phyloP scores from a whole-genome alignment of 1,140 invertebrate species.

The Drosophila melanica region DNA sequence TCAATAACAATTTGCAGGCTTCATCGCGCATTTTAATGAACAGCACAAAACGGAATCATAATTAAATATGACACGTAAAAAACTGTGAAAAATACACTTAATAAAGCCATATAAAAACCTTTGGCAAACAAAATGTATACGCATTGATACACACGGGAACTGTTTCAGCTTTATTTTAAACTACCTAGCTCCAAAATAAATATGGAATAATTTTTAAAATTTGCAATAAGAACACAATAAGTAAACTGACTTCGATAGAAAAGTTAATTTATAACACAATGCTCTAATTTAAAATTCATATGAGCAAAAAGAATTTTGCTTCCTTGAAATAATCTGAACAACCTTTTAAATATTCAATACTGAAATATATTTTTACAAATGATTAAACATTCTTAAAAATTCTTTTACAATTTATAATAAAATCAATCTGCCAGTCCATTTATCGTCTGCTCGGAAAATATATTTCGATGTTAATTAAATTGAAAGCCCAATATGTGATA shows the following conservation, averaged over 20 bases:
- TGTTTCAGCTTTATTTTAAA: not conserved
- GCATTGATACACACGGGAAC: not conserved
- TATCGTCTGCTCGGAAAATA: conserved; percentile 44
- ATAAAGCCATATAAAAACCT: not conserved
- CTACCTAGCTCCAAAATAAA: no score
- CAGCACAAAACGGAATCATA: not conserved
- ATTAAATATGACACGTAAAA: not conserved
- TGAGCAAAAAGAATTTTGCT: no score
- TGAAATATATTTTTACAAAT: no score
- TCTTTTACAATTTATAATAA: conserved; percentile 5
- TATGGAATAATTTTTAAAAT: no score
- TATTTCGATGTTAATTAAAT: conserved; percentile 76
- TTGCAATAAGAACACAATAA: no score
- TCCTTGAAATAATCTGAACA: no score
- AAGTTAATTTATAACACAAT: no score
- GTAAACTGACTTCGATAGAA: no score
- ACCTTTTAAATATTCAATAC: no score
- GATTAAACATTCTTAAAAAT: not conserved
- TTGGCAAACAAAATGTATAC: not conserved
- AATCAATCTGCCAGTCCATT: conserved; percentile 45
- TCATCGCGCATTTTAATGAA: conserved; percentile 7
- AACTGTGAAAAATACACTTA: not conserved
- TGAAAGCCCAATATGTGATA: conserved; percentile 56
- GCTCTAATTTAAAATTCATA: no score
- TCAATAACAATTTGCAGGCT: conserved; percentile 28